Percentiles rank a stretch among this genome's conserved stretches.
These are phyloP conservation scores for Rhyacichthys aspro DNA, from an alignment of 2,797 vertebrate species.

Conservation along the genomic window DNA sequence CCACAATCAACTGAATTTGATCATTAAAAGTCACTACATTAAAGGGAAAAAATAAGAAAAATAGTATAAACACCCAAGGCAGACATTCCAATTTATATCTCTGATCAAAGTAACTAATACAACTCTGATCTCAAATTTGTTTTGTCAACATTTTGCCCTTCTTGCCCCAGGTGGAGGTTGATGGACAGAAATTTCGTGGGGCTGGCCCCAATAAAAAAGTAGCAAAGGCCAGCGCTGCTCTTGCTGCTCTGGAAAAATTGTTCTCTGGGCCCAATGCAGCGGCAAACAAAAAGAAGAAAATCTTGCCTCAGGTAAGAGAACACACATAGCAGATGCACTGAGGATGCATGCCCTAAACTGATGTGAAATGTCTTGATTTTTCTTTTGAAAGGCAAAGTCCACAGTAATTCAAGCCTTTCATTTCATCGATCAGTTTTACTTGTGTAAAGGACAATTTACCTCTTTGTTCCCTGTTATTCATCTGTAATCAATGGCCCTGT, in stretches of 20 bases:
- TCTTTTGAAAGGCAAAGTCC: background rate
- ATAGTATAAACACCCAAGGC: background rate
- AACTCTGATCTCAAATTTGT: background rate
- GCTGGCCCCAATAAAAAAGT: slow-evolving; percentile 99
- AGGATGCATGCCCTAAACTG: background rate
- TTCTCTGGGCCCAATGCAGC: slow-evolving; percentile 97
- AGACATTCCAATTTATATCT: background rate
- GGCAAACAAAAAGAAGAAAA: slow-evolving; percentile 98
- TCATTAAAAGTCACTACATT: background rate
- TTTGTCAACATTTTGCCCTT: background rate
- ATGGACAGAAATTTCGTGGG: slow-evolving; percentile 97
- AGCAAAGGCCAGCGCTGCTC: slow-evolving; percentile 96
- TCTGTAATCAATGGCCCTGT: slow-evolving; percentile 34
- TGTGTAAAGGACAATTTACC: slow-evolving; percentile 12
- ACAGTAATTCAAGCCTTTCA: background rate
- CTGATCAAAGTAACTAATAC: no score
- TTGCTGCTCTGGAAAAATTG: slow-evolving; percentile 96
- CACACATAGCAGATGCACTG: background rate
- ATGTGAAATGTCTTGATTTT: background rate
- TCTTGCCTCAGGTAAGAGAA: slow-evolving; percentile 88
- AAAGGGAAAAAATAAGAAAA: background rate
- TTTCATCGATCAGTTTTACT: background rate
- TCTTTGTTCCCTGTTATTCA: slow-evolving; percentile 17
- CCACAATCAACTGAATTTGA: slow-evolving; percentile 1
- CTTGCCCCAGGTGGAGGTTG: slow-evolving; percentile 91